phyloP scores from a whole-genome alignment of 1,140 invertebrate species.

The Prorops nasuta region DNA sequence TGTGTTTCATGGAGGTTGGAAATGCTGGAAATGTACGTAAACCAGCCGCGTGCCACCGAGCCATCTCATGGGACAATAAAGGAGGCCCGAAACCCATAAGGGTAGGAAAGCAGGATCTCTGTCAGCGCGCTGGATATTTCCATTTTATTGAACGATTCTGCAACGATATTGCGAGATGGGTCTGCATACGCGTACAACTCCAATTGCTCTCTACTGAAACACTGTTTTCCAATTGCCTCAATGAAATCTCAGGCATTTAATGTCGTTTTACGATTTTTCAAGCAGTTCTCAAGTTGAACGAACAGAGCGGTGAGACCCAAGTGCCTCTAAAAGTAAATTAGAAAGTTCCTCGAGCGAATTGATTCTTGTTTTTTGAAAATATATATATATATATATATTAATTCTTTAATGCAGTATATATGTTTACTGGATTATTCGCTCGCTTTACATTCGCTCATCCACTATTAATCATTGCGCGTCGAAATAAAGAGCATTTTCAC shows the following conservation, averaged over 20 bases:
- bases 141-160: slow-evolving; percentile 55
- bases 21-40: background rate
- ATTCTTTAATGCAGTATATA: too few species aligned
- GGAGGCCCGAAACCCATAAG: slow-evolving; percentile 17
- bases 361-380: too few species aligned
- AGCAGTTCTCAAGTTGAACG: too few species aligned
- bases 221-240: background rate
- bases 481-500: background rate
- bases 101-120: slow-evolving; percentile 4
- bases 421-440: too few species aligned
- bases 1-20: too few species aligned
- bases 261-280: too few species aligned
- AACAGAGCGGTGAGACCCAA: too few species aligned
- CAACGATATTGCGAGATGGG: slow-evolving; percentile 42
- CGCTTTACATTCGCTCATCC: too few species aligned
- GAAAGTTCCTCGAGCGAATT: too few species aligned
- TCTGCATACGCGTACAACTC: slow-evolving; percentile 20
- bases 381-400: too few species aligned
- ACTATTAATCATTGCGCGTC: background rate
- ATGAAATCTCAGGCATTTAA: background rate
- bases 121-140: slow-evolving; percentile 45
- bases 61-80: slow-evolving; percentile 36
- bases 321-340: background rate
- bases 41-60: slow-evolving; percentile 3
- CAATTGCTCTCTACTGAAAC: background rate